phyloP scores from a whole-genome alignment of 64 coral and sea anemone genomes.

The Dendronephthya gigantea region DNA sequence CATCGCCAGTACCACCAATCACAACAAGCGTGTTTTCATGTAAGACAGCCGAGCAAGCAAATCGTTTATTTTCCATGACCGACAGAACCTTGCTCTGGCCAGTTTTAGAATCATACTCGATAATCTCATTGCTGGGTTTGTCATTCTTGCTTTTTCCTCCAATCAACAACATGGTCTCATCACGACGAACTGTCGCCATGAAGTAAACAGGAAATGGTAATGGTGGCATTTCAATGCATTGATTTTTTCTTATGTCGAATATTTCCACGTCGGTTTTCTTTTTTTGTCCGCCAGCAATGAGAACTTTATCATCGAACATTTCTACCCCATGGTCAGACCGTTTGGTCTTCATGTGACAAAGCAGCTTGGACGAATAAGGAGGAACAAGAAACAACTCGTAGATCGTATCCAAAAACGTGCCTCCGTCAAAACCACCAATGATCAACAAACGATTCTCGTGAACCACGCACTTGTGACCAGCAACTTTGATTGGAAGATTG shows the following conservation, averaged over 20 bases:
- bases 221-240: neutral
- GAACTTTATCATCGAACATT: too few relatives aligned
- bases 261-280: too few relatives aligned
- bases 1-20: neutral
- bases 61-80: neutral
- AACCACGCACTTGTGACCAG: neutral
- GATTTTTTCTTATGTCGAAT: too few relatives aligned
- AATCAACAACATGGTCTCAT: too few relatives aligned
- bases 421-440: neutral
- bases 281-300: too few relatives aligned
- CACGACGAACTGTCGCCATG: neutral
- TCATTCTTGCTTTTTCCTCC: too few relatives aligned
- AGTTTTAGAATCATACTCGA: too few relatives aligned
- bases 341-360: too few relatives aligned
- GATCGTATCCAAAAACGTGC: neutral
- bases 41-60: neutral
- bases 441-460: neutral
- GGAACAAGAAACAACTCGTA: neutral
- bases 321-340: too few relatives aligned
- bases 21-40: neutral
- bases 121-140: too few relatives aligned
- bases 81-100: too few relatives aligned
- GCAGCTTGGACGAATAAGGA: too few relatives aligned
- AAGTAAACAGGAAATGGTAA: neutral
- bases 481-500: neutral